Conservation (phyloP, 2,888 invertebrate genomes). For the Trachelus stipa region DNA sequence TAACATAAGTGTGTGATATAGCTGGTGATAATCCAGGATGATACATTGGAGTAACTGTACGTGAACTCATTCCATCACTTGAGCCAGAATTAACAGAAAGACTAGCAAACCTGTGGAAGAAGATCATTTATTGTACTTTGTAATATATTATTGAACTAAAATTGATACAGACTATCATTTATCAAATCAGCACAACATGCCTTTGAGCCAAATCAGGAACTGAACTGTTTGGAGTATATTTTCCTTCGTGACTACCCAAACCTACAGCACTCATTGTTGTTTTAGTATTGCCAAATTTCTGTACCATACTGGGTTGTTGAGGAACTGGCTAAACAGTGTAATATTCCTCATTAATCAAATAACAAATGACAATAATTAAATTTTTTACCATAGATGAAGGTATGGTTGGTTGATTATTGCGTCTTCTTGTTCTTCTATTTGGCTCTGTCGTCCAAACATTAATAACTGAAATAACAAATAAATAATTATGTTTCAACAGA, state of each 20-base stretch:
- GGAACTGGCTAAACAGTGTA: constrained; percentile 45
- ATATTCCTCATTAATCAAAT: neutral
- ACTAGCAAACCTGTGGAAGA: constrained; percentile 74
- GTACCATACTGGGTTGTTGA: constrained; percentile 66
- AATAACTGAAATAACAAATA: constrained; percentile 72
- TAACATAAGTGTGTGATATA: constrained; percentile 70
- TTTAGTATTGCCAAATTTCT: constrained; percentile 83
- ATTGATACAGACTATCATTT: constrained; percentile 5
- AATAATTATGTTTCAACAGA: constrained; percentile 2
- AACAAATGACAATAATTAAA: constrained; percentile 7
- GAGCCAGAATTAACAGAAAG: constrained; percentile 70
- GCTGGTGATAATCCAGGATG: constrained; percentile 65
- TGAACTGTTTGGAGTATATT: constrained; percentile 81
- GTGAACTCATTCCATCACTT: constrained; percentile 55
- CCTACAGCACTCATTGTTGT: constrained; percentile 74
- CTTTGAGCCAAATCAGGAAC: constrained; percentile 73
- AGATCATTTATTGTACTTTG: neutral
- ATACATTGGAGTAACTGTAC: constrained; percentile 61
- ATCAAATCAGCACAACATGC: constrained; percentile 47
- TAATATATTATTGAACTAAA: neutral
- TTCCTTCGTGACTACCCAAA: constrained; percentile 83
- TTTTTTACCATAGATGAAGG: constrained; percentile 42
- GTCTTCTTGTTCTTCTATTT: constrained; percentile 70
- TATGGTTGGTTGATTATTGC: constrained; percentile 66
- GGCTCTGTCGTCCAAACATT: constrained; percentile 90